phyloP scores from a whole-genome alignment of 2,888 invertebrate species.

The Eristalis intricaria region DNA sequence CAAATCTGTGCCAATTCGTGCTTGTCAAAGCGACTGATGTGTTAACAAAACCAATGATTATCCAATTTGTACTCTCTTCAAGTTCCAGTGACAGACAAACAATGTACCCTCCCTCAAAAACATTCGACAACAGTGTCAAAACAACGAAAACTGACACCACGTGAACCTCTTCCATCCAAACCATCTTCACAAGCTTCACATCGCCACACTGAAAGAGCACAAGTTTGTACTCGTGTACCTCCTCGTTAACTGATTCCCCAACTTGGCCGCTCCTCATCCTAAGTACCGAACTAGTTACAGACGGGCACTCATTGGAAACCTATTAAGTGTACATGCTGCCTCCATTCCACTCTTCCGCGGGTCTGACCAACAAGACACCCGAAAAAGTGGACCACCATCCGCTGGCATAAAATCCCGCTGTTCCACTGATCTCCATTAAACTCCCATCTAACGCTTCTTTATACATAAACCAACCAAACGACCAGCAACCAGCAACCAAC shows the following conservation, averaged over 20 bases:
- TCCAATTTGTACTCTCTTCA: too few relatives aligned
- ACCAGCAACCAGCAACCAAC: not conserved
- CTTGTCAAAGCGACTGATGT: too few relatives aligned
- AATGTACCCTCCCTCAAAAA: too few relatives aligned
- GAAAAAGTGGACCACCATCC: not conserved
- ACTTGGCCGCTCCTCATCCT: not conserved
- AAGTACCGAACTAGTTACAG: not conserved
- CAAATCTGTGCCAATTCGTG: too few relatives aligned
- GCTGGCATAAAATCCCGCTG: not conserved
- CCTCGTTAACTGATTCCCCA: not conserved
- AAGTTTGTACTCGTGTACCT: not conserved
- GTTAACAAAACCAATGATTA: too few relatives aligned
- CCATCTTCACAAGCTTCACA: not conserved
- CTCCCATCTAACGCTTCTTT: not conserved
- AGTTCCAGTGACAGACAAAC: too few relatives aligned
- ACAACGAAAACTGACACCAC: too few relatives aligned
- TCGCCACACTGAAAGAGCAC: not conserved
- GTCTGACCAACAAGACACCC: not conserved
- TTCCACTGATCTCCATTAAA: conserved; percentile 1
- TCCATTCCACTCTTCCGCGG: not conserved
- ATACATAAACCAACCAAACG: not conserved
- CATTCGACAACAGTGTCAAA: too few relatives aligned
- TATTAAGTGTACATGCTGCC: not conserved
- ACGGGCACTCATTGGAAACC: not conserved
- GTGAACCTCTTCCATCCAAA: not conserved